Evolutionary conservation across 2,113 vertebrate species (phyloP).

Genomic region (Saguinus midas): DNA sequence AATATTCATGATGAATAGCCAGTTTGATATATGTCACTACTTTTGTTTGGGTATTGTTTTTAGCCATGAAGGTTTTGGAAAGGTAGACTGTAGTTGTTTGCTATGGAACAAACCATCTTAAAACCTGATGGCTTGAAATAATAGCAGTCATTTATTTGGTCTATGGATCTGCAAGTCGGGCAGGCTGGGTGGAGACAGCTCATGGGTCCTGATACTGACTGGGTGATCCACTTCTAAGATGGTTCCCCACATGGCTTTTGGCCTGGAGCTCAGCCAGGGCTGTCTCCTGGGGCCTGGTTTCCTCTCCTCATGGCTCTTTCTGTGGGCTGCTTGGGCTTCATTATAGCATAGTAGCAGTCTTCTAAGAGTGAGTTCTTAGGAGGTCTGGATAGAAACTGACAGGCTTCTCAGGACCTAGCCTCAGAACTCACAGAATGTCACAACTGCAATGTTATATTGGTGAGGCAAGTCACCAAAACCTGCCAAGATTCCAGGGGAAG

Average conservation of each 20-base stretch:
- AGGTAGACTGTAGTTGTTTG: neutral
- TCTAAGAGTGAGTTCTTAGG: neutral
- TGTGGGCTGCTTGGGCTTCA: neutral
- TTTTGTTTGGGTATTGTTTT: neutral
- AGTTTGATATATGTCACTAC: neutral
- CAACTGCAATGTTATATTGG: neutral
- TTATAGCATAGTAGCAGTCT: neutral
- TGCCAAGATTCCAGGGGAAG: neutral
- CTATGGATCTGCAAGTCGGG: neutral
- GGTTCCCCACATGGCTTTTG: neutral
- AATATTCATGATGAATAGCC: neutral
- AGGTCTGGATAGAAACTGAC: neutral
- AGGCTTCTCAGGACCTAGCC: neutral
- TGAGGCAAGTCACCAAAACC: neutral
- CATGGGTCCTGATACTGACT: neutral
- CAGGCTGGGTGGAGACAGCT: neutral
- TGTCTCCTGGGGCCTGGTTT: neutral
- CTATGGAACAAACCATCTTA: neutral
- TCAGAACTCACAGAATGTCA: neutral
- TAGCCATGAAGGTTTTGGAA: neutral
- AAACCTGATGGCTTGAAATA: constrained; percentile 8
- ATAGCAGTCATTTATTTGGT: neutral
- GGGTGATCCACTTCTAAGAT: neutral
- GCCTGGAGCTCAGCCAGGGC: neutral
- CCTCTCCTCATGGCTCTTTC: neutral